phyloP scores from a whole-genome alignment of 2,113 vertebrate species.

The Salvelinus sp. region DNA sequence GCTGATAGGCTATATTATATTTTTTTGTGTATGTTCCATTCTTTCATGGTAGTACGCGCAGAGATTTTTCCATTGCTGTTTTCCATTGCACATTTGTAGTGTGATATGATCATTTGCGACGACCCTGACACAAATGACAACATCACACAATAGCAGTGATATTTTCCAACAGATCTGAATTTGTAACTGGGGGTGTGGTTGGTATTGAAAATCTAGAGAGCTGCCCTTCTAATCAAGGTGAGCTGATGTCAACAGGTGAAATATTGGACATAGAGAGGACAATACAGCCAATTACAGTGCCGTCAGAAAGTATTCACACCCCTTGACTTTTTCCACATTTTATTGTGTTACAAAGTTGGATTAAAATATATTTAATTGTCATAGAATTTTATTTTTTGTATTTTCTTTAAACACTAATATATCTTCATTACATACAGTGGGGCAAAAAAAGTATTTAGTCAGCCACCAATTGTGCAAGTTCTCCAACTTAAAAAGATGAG shows the following conservation, averaged over 20 bases:
- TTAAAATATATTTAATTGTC: too few species aligned
- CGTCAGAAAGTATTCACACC: too few species aligned
- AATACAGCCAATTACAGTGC: not conserved
- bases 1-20: not conserved
- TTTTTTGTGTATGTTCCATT: conserved; percentile 18
- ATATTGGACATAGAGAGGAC: not conserved
- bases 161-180: conserved; percentile 30
- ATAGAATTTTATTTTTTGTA: too few species aligned
- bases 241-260: not conserved
- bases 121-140: conserved; percentile 33
- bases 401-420: too few species aligned
- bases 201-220: not conserved
- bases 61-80: conserved; percentile 30
- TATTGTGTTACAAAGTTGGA: too few species aligned
- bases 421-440: too few species aligned
- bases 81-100: conserved; percentile 37
- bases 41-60: conserved; percentile 17
- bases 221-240: not conserved
- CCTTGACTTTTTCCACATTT: too few species aligned
- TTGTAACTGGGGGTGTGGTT: conserved; percentile 1
- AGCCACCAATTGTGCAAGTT: too few species aligned
- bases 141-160: conserved; percentile 33
- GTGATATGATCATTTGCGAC: conserved; percentile 18
- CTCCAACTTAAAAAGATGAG: too few species aligned
- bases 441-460: too few species aligned